phyloP scores from a whole-genome alignment of 2,113 vertebrate genomes.

The Passer domesticus region DNA sequence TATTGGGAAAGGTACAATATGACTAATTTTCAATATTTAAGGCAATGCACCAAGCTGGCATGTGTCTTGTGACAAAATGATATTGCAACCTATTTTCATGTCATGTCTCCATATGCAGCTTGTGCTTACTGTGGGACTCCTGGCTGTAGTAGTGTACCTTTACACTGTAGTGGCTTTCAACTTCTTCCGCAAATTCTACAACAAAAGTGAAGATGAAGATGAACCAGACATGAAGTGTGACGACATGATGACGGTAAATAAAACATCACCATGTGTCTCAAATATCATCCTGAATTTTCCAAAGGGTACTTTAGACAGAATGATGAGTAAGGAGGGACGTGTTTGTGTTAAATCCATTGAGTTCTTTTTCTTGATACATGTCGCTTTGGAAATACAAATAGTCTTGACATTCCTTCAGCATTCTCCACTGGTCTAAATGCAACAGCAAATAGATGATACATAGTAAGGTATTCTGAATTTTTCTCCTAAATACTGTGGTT shows the following conservation, averaged over 20 bases:
- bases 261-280: neutral
- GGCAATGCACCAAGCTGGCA: neutral
- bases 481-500: neutral
- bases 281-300: neutral
- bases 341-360: neutral
- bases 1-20: neutral
- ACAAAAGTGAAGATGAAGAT: conserved; percentile 94
- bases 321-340: neutral
- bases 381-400: neutral
- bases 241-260: conserved; percentile 97
- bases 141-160: conserved; percentile 96
- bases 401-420: neutral
- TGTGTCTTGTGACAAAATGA: neutral
- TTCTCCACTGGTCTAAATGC: neutral
- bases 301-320: neutral
- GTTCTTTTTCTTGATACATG: neutral
- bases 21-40: neutral
- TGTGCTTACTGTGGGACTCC: conserved; percentile 92
- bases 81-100: neutral
- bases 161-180: conserved; percentile 99
- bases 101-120: conserved; percentile 71
- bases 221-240: conserved; percentile 98
- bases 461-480: neutral
- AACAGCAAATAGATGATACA: neutral
- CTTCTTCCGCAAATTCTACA: conserved; percentile 99